These are phyloP conservation scores for Malacosoma neustria DNA, from an alignment of 2,888 invertebrate species.

Conservation along the genomic window DNA sequence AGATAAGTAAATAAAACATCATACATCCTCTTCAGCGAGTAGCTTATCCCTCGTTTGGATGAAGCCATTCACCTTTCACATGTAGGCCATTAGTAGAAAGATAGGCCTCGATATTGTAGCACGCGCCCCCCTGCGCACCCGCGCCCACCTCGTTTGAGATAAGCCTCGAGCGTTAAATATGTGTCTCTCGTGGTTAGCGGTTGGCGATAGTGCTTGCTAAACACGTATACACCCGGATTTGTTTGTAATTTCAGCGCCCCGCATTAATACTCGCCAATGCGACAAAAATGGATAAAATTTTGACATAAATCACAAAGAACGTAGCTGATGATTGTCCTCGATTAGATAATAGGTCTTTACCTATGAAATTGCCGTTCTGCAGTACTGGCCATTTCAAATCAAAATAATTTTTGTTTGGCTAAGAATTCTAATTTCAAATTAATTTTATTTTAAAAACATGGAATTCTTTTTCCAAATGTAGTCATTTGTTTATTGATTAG, in stretches of 20 bases:
- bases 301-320: too few relatives aligned
- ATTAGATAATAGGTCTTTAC: too few relatives aligned
- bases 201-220: conserved; percentile 34
- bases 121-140: conserved; percentile 28
- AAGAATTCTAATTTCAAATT: too few relatives aligned
- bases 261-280: too few relatives aligned
- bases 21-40: conserved; percentile 36
- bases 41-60: conserved; percentile 40
- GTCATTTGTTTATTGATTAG: too few relatives aligned
- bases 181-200: conserved; percentile 45
- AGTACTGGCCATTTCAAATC: too few relatives aligned
- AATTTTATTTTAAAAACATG: too few relatives aligned
- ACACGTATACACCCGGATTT: conserved; percentile 23
- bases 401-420: too few relatives aligned
- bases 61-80: conserved; percentile 63
- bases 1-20: conserved; percentile 36
- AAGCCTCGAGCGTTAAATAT: conserved; percentile 55
- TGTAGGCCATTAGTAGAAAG: conserved; percentile 64
- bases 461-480: too few relatives aligned
- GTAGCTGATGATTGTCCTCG: too few relatives aligned
- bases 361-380: too few relatives aligned
- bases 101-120: conserved; percentile 60
- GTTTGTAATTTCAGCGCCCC: conserved; percentile 27
- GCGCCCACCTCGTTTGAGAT: conserved; percentile 41
- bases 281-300: too few relatives aligned